Conservation (phyloP, 2,797 vertebrate species). For the Catamblyrhynchus diadema region DNA sequence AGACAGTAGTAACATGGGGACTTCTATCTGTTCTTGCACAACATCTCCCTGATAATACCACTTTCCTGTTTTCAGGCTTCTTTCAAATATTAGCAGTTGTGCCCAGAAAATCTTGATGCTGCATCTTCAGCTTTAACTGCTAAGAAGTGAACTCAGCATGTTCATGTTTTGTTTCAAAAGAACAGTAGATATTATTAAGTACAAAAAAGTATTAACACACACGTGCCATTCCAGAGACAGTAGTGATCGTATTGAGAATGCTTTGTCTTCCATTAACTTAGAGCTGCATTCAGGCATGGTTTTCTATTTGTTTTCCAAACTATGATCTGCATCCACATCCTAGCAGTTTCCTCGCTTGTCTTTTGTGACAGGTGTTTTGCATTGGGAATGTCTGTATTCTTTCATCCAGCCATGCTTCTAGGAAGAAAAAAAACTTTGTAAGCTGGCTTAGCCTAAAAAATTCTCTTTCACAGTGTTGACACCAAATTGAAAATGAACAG, state of each 20-base stretch:
- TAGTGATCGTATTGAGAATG: not conserved
- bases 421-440: not conserved
- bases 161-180: not conserved
- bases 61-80: not conserved
- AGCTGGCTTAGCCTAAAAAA: not conserved
- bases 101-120: not conserved
- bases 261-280: not conserved
- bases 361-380: not conserved
- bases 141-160: not conserved
- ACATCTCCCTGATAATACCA: not conserved
- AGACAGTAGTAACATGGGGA: not conserved
- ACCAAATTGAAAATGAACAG: not conserved
- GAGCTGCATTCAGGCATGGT: not conserved
- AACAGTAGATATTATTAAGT: not conserved
- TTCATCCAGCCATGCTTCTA: not conserved
- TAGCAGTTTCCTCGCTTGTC: not conserved
- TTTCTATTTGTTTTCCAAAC: not conserved
- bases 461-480: not conserved
- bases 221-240: not conserved
- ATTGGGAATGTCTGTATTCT: not conserved
- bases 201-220: not conserved
- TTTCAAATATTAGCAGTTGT: not conserved
- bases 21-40: not conserved
- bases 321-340: not conserved
- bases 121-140: not conserved